Conservation (phyloP, 2,888 invertebrate species). For the Drosophila rellima region DNA sequence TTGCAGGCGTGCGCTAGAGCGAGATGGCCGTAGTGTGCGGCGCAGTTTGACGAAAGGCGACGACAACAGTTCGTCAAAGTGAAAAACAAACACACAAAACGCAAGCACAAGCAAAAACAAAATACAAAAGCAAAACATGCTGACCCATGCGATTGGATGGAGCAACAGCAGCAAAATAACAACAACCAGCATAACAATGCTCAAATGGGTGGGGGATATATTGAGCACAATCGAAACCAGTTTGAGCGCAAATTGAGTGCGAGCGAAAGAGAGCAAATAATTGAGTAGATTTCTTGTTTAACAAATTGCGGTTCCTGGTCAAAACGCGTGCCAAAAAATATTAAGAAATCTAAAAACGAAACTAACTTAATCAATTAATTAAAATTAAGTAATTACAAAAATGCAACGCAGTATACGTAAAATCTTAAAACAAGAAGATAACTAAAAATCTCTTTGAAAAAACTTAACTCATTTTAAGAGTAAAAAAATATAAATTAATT, state of each 20-base stretch:
- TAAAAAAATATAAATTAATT: conserved; percentile 14
- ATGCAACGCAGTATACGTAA: conserved; percentile 83
- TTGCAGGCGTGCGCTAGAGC: conserved; percentile 55
- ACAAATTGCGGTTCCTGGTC: conserved; percentile 50
- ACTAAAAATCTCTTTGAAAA: conserved; percentile 7
- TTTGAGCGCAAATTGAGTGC: conserved; percentile 48
- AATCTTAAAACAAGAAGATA: conserved; percentile 15
- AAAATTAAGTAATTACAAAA: conserved; percentile 66
- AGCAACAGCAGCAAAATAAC: conserved; percentile 46
- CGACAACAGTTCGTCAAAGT: conserved; percentile 81
- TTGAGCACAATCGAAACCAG: conserved; percentile 51
- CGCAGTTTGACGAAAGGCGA: conserved; percentile 74
- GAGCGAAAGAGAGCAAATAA: conserved; percentile 13
- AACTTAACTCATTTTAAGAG: conserved; percentile 57
- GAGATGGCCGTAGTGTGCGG: conserved; percentile 57
- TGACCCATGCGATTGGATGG: conserved; percentile 75
- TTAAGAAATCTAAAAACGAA: conserved; percentile 13
- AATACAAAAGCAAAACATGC: conserved; percentile 52
- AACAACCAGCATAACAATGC: conserved; percentile 47
- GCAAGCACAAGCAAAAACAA: conserved; percentile 51
- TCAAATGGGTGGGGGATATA: conserved; percentile 63
- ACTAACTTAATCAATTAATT: conserved; percentile 31
- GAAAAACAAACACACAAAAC: conserved; percentile 44
- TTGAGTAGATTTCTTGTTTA: conserved; percentile 49
- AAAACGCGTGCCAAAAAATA: conserved; percentile 56